Percentiles rank a stretch among this genome's conserved stretches.
These are phyloP conservation scores for Plutomurus gul DNA, from an alignment of 1,140 invertebrate genomes.

Conservation along the genomic window DNA sequence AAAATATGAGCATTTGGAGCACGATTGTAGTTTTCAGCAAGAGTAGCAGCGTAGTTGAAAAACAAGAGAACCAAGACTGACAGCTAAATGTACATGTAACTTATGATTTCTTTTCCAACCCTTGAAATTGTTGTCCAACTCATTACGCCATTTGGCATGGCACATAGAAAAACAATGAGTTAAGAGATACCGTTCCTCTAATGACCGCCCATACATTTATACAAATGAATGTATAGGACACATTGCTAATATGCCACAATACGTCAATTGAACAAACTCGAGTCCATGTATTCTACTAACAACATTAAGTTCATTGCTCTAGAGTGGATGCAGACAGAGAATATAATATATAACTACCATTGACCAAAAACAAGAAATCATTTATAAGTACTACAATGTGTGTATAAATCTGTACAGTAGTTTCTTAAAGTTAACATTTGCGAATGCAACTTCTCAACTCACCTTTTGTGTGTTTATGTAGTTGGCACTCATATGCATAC, in stretches of 20 bases:
- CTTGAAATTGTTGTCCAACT: not conserved
- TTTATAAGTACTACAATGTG: not conserved
- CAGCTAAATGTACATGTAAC: not conserved
- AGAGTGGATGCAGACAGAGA: not conserved
- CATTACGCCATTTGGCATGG: conserved; percentile 18
- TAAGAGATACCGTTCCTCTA: not conserved
- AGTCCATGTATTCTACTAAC: conserved; percentile 8
- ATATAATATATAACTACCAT: not conserved
- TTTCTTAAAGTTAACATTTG: too few relatives aligned
- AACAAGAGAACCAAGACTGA: not conserved
- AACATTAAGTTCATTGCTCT: conserved; percentile 17
- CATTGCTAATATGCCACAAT: too few relatives aligned
- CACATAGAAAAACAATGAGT: not conserved
- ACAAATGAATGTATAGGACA: too few relatives aligned
- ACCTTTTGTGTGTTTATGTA: too few relatives aligned
- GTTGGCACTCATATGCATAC: too few relatives aligned
- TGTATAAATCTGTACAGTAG: not conserved
- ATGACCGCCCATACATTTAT: not conserved
- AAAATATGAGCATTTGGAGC: conserved; percentile 1
- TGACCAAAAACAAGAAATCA: not conserved
- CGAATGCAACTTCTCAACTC: too few relatives aligned
- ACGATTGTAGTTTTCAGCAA: not conserved
- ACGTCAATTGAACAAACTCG: not conserved
- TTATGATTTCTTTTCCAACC: conserved; percentile 23
- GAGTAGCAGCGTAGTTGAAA: not conserved